phyloP scores from a whole-genome alignment of 2,113 vertebrate genomes.

The Acinonyx jubatus region DNA sequence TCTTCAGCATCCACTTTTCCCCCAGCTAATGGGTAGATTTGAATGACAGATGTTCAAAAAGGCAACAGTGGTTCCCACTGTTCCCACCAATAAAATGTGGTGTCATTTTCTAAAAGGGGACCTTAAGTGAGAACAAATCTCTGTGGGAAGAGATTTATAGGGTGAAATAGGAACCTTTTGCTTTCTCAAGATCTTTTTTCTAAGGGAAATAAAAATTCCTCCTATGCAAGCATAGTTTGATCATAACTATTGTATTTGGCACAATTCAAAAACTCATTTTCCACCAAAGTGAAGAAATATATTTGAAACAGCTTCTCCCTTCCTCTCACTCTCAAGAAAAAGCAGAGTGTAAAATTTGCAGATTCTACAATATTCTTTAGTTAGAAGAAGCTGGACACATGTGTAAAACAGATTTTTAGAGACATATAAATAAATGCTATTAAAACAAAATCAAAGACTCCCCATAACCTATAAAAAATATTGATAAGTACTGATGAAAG shows the following conservation, averaged over 20 bases:
- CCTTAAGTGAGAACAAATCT: conserved; percentile 39
- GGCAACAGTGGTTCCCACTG: not conserved
- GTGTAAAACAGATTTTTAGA: conserved; percentile 23
- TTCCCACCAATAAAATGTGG: not conserved
- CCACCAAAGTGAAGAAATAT: conserved; percentile 52
- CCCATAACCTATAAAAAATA: not conserved
- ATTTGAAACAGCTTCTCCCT: conserved; percentile 56
- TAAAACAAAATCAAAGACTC: conserved; percentile 12
- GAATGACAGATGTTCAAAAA: conserved; percentile 34
- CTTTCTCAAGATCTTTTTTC: conserved; percentile 48
- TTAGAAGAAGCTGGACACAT: not conserved
- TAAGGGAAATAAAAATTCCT: conserved; percentile 45
- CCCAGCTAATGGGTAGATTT: not conserved
- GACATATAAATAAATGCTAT: not conserved
- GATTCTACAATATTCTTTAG: not conserved
- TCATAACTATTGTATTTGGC: conserved; percentile 61
- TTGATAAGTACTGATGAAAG: not conserved
- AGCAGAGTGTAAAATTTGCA: not conserved
- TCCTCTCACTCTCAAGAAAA: conserved; percentile 10
- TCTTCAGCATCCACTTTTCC: not conserved
- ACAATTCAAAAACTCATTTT: conserved; percentile 65
- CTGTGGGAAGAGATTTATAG: conserved; percentile 45
- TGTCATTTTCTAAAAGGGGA: conserved; percentile 39
- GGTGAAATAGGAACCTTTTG: conserved; percentile 47
- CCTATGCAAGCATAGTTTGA: conserved; percentile 29